Evolutionary conservation across 1,140 invertebrate species (phyloP).

Genomic region (Pogonus chalceus): DNA sequence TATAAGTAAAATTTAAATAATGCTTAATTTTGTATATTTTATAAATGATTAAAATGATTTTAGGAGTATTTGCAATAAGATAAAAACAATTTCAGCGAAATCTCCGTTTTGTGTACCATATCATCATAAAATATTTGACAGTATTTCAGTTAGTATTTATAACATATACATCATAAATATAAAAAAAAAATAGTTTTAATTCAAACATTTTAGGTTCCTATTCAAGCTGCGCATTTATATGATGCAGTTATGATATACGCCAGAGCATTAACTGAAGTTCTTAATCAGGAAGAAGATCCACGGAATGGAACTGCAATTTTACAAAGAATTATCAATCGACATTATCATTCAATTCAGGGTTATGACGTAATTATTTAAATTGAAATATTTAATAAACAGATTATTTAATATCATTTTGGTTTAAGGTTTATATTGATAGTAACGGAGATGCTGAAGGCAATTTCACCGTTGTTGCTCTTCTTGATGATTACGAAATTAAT

Average conservation of each 20-base stretch:
- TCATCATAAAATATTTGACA: conserved; percentile 56
- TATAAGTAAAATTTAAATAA: conserved; percentile 46
- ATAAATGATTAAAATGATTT: conserved; percentile 14
- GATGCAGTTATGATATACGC: conserved; percentile 83
- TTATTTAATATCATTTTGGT: neutral
- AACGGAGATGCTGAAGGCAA: conserved; percentile 87
- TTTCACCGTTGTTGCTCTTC: conserved; percentile 71
- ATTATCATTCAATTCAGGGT: conserved; percentile 66
- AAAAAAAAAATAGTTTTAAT: conserved; percentile 3
- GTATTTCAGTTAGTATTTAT: conserved; percentile 47
- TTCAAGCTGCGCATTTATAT: conserved; percentile 77
- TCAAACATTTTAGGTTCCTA: conserved; percentile 52
- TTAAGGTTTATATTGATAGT: conserved; percentile 68
- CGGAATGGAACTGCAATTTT: conserved; percentile 64
- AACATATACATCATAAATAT: neutral
- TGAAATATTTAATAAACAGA: neutral
- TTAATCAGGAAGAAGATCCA: conserved; percentile 53
- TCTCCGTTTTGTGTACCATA: conserved; percentile 65
- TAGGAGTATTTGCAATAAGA: conserved; percentile 53
- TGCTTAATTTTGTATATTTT: conserved; percentile 14
- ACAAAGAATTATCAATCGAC: conserved; percentile 55
- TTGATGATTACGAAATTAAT: conserved; percentile 43
- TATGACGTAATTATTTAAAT: conserved; percentile 52
- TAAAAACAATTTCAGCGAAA: conserved; percentile 52
- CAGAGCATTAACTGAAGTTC: conserved; percentile 59